Evolutionary conservation across 2,797 vertebrate species (phyloP).

Genomic region (Sparus aurata): DNA sequence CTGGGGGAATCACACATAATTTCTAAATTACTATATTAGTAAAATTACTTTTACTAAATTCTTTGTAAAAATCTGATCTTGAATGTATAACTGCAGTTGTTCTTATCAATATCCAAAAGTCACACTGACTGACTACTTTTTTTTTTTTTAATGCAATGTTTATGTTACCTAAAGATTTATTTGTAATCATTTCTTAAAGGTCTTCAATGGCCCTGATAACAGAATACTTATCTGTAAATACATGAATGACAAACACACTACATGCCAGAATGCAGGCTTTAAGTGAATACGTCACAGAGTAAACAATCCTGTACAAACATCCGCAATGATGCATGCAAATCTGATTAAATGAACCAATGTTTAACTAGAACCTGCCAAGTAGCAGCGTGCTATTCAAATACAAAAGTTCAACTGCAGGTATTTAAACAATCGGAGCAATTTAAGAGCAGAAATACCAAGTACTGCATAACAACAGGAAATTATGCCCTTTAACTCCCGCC

Average conservation of each 20-base stretch:
- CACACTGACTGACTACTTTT: background rate
- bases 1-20: no score
- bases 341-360: constrained; percentile 25
- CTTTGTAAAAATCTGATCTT: background rate
- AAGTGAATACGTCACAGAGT: constrained; percentile 27
- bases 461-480: background rate
- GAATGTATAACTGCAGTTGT: background rate
- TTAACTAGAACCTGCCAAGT: constrained; percentile 20
- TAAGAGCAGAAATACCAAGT: background rate
- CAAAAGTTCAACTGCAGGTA: constrained; percentile 36
- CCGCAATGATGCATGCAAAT: constrained; percentile 37
- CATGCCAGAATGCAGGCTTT: constrained; percentile 12
- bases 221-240: constrained; percentile 28
- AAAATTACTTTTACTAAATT: no score
- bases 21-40: no score
- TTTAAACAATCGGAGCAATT: constrained; percentile 5
- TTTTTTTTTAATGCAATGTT: background rate
- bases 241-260: background rate
- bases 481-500: background rate
- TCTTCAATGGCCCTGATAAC: constrained; percentile 11
- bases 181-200: background rate
- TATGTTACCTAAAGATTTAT: background rate
- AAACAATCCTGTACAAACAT: constrained; percentile 43
- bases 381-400: background rate
- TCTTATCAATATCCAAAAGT: background rate